Evolutionary conservation across 1,140 invertebrate genomes (phyloP).

Genomic region (Cryptotermes secundus): DNA sequence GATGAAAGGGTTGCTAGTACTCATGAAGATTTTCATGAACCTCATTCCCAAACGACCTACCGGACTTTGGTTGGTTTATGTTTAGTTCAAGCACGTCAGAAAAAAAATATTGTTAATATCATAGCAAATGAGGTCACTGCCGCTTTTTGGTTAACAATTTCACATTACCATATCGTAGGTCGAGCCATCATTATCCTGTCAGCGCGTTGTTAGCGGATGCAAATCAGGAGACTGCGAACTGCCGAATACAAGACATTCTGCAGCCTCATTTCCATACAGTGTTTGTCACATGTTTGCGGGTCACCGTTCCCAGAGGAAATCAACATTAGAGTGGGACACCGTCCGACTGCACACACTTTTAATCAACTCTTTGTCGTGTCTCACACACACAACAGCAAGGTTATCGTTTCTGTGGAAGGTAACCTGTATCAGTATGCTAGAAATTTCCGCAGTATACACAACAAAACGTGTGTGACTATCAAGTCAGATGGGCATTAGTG

Average conservation of each 20-base stretch:
- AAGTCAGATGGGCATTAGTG: no score
- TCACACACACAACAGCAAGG: background rate
- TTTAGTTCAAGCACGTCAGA: no score
- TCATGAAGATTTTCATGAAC: no score
- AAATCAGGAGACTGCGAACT: background rate
- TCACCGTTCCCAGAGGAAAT: slow-evolving; percentile 9
- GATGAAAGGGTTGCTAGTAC: no score
- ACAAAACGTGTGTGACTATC: no score
- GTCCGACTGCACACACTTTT: background rate
- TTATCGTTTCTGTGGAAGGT: no score
- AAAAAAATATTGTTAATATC: no score
- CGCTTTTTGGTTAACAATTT: background rate
- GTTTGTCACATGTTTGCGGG: background rate
- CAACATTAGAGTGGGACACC: background rate
- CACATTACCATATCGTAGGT: background rate
- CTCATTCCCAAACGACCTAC: no score
- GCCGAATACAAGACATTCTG: background rate
- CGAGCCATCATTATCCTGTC: background rate
- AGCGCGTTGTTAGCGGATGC: background rate
- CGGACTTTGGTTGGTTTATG: no score
- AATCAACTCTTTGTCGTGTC: background rate
- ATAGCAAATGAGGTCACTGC: no score
- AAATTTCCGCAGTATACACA: no score
- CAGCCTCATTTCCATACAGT: background rate
- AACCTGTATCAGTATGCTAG: no score